Conservation (phyloP, 2,888 invertebrate genomes). For the Parnassius apollo region DNA sequence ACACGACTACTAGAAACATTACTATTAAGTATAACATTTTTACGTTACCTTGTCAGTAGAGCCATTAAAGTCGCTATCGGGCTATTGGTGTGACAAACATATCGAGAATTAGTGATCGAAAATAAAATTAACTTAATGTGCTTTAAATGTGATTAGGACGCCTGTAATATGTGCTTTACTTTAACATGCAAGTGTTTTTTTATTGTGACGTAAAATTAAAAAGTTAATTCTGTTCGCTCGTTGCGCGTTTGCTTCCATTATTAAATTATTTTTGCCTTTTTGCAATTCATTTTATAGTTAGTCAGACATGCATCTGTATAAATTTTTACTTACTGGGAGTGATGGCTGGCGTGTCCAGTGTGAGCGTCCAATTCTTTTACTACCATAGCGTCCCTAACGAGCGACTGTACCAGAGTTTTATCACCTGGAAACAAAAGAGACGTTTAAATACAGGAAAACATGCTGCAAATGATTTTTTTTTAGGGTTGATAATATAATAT, state of each 20-base stretch:
- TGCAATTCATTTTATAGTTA: slow-evolving; percentile 31
- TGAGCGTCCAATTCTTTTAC: slow-evolving; percentile 91
- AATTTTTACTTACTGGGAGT: slow-evolving; percentile 87
- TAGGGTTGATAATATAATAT: no score
- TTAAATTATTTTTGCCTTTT: slow-evolving; percentile 9
- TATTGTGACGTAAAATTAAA: slow-evolving; percentile 1
- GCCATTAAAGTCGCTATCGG: slow-evolving; percentile 98
- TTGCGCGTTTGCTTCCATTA: slow-evolving; percentile 10
- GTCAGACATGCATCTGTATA: slow-evolving; percentile 49
- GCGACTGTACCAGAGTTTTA: slow-evolving; percentile 93
- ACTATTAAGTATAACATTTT: slow-evolving; percentile 45
- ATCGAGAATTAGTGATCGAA: slow-evolving; percentile 71
- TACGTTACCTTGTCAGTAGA: slow-evolving; percentile 94
- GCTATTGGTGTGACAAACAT: slow-evolving; percentile 88
- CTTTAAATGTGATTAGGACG: slow-evolving; percentile 37
- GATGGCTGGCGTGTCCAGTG: slow-evolving; percentile 84
- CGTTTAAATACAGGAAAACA: background rate
- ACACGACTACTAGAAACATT: slow-evolving; percentile 51
- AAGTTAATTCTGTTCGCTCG: slow-evolving; percentile 10
- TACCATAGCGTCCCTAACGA: slow-evolving; percentile 94
- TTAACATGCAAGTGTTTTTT: slow-evolving; percentile 26
- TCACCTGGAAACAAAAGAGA: slow-evolving; percentile 84
- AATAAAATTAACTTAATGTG: slow-evolving; percentile 48
- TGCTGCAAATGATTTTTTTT: no score
- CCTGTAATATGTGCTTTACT: slow-evolving; percentile 28